Base-by-base conservation (phyloP, 2,797 vertebrate genomes). In the Margarornis squamiger region DNA sequence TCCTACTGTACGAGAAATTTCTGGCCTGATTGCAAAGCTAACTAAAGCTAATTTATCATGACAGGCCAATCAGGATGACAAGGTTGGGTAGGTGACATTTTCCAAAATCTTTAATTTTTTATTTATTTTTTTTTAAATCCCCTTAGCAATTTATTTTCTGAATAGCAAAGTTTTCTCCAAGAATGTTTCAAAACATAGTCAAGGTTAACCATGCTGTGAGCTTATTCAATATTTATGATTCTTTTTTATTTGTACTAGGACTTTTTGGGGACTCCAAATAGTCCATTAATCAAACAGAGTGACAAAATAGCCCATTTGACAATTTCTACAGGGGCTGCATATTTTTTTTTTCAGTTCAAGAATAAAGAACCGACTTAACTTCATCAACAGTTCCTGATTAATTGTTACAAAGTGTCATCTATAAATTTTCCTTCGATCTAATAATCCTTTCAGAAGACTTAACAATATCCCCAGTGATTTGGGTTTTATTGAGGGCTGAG, bases 231-330 rank as follows among this genome's bases (percentile, higher is more conserved):
- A 98, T 98, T 98, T 98, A 98, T 98, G 97, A 97, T 97, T 97
- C 97, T 97, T 97, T 96, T 97, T 97, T 97, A 97, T 98, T 98
- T 98, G 96, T 97, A 94, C 97, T 93, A 97, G 96, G 96, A 97
- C 97, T 97, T 97, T 97, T 95, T 91, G 98, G 97, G 97, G 98
- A 98, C 98, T 99, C 98, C 98, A 98, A 97, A 98, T 98, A 98
- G 98, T 95, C 98, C 98, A 99, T 99, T 99, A 99, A 99, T 99
- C 99, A 99, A 98, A 98, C 97, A 97, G 97, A 98, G 98, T 98
- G 98, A 99, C 98, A 99, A 98, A 98, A 97, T 97, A 98, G 98
- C 98, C 98, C 97, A 92, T 97, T 96, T 98, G 98, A 99, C 98
- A 98, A 97, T 96, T 92, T 96, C 91, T 93, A 94, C 95, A 92